These are phyloP conservation scores for Platygyra sinensis DNA, from an alignment of 64 coral and sea anemone species.

Conservation along the genomic window DNA sequence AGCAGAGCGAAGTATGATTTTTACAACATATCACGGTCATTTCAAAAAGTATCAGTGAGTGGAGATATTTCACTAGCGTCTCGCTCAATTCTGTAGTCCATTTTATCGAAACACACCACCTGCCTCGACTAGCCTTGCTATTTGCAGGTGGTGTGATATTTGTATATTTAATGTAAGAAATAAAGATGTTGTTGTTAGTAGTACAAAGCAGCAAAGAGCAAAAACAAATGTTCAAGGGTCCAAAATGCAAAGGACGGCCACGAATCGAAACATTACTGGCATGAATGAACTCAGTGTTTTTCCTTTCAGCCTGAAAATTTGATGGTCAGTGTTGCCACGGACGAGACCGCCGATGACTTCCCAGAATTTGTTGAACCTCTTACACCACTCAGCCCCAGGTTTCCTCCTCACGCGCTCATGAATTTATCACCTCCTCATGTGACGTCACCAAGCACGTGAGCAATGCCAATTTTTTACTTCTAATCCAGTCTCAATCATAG, in stretches of 20 bases:
- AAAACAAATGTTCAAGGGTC: not conserved
- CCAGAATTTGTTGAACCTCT: slow-evolving; percentile 18
- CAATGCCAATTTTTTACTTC: not conserved
- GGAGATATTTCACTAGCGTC: not conserved
- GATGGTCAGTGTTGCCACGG: not conserved
- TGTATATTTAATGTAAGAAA: too few species aligned
- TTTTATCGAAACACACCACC: too few species aligned
- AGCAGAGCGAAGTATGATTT: too few species aligned
- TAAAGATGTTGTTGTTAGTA: too few species aligned
- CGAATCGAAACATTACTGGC: not conserved
- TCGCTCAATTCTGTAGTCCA: not conserved
- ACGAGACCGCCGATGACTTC: not conserved
- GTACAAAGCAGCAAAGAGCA: too few species aligned
- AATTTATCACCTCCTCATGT: slow-evolving; percentile 51
- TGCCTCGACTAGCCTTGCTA: too few species aligned
- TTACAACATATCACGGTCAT: too few species aligned
- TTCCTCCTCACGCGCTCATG: slow-evolving; percentile 3
- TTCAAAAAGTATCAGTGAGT: not conserved
- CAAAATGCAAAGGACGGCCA: not conserved
- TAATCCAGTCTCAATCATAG: too few species aligned
- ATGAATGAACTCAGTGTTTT: not conserved
- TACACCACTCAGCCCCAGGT: slow-evolving; percentile 9
- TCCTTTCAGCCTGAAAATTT: slow-evolving; percentile 6
- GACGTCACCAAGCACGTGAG: slow-evolving; percentile 53
- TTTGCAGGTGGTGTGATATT: too few species aligned